Evolutionary conservation across 2,888 invertebrate genomes (phyloP), one percentile per base, ranked within the genome.

Genomic region (Eilema caniola): DNA sequence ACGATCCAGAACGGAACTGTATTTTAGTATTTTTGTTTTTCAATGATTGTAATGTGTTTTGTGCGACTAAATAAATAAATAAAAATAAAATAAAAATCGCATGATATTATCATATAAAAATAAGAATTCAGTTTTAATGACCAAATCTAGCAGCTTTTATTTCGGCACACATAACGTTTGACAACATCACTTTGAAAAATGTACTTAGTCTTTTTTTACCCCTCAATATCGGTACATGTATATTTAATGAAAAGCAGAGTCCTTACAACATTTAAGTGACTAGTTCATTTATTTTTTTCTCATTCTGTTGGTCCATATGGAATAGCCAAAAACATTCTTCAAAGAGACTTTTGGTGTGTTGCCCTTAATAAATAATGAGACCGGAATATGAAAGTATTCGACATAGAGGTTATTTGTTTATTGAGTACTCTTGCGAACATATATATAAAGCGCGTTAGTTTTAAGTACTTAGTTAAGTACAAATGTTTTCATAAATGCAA

Each of bases 321-420:
- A 73, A 64, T 69, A 56, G 23, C 12, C 47, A 11, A 53, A n/a
- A 67, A 59, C 10, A 70, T 68, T 12, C 41, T 66, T 70, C 76
- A 67, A 70, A 71, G 62, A 60, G 41, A 57, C 41, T n/a, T 47
- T 68, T 61, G 28, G 47, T 61, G 64, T 41, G 37, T 37, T 62
- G 20, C 66, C 56, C 71, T 66, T 71, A 77, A 80, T 75, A 80
- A 77, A 66, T 75, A 76, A 74, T 76, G 60, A 79, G 64, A 16
- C n/a, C 12, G 20, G 63, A 28, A 65, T 73, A 74, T 74, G 47
- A 66, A 64, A 61, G 28, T 24, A 20, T 25, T 69, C 31, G 23
- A 56, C 33, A 57, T 33, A 57, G 37, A 37, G 20, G 23, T 37
- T 47, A 28, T 59, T 41, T 24, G 59, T 66, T 60, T 61, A 25